Evolutionary conservation across 2,797 vertebrate genomes (phyloP), one percentile per base, ranked within the genome.

Genomic region (Scolopax bukidnonensis): DNA sequence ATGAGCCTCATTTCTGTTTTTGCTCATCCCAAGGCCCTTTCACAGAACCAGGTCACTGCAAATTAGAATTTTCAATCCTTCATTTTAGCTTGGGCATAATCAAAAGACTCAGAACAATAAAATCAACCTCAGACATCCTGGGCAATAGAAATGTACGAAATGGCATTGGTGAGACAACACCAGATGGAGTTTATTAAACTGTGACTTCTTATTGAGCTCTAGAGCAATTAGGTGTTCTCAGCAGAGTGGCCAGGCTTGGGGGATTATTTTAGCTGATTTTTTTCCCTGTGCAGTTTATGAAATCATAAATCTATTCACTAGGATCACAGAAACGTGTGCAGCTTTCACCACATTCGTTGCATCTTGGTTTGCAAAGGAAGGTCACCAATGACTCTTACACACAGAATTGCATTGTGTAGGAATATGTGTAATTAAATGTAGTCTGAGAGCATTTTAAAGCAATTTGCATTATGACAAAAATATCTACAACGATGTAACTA

Each of bases 101-200:
- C 51, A 82, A 86, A 87, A 84, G 13, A 6, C 63, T 76, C 10
- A 3, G 59, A 88, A 82, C n/a, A 76, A 79, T 57, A 78, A 94
- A 86, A 93, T 20, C 38, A 86, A 50, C 56, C 25, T 86, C 67
- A 73, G 19, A 73, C 18, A 82, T 81, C 73, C 93, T 33, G 33
- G 24, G 25, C 82, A 56, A 38, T 9, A 75, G 40, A 45, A 59
- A 79, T 41, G 33, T 50, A 54, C 32, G 16, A 74, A 86, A 40
- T 6, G 5, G 36, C 69, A 51, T 16, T 51, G 40, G 59, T 63
- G 59, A 88, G 61, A 56, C 70, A 89, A 73, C 12, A 1, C 13
- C 70, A 89, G 63, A 74, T 93, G 70, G 59, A 83, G 50, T 91
- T 96, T 86, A 94, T 95, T 93, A 93, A 95, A 70, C 36, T 78